A percentile compares a stretch with the other conserved stretches of the same genome.
Evolutionary conservation across 2,113 vertebrate genomes (phyloP).

Genomic region (Nettapus auritus): DNA sequence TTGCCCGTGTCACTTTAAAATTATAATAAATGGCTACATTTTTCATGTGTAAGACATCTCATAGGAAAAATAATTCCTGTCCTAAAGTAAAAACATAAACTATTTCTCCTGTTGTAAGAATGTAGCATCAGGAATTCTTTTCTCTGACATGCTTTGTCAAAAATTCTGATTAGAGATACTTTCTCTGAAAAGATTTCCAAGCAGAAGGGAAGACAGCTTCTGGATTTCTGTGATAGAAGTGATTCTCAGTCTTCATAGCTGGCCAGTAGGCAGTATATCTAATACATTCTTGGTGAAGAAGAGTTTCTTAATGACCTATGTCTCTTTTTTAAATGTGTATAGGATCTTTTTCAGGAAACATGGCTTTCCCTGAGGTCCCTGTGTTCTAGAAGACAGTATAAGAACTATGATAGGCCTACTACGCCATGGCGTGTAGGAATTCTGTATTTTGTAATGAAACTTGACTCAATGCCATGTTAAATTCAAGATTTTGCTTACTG

Average conservation of each 20-base stretch:
- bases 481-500: not conserved
- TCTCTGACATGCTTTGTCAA: not conserved
- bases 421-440: not conserved
- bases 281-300: not conserved
- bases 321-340: not conserved
- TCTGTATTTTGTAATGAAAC: not conserved
- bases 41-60: not conserved
- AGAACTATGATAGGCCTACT: not conserved
- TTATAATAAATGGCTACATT: not conserved
- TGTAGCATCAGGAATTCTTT: not conserved
- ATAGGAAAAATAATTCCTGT: not conserved
- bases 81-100: not conserved
- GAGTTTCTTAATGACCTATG: not conserved
- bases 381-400: not conserved
- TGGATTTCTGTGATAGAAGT: not conserved
- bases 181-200: not conserved
- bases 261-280: not conserved
- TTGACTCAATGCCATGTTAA: not conserved
- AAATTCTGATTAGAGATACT: not conserved
- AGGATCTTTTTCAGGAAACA: not conserved
- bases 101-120: not conserved
- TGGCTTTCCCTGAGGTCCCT: not conserved
- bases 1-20: not conserved
- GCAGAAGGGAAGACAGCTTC: not conserved
- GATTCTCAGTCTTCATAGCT: not conserved